Evolutionary conservation across 2,113 vertebrate species (phyloP), one percentile per base, ranked within the genome.

Genomic region (Sprattus sprattus): DNA sequence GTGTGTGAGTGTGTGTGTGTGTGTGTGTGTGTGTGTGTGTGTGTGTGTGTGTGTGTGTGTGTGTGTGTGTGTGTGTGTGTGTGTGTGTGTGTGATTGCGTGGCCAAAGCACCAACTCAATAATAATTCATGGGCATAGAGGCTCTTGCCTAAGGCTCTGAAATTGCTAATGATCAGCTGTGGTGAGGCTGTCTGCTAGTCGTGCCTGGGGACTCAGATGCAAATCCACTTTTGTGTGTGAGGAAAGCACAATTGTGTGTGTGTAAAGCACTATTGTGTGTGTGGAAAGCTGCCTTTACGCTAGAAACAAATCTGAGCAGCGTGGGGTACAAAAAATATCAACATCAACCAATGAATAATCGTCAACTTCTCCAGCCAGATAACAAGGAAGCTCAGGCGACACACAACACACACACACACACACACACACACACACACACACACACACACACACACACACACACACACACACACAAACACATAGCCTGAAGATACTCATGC

Each of bases 131-230:
- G 86, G 85, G 93, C 87, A 89, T 88, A 93, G 93, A 90, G 87
- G 44, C 82, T 86, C 89, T 90, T 89, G 91, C 92, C 92, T 83
- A 83, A 86, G 92, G 93, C 91, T 91, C 83, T 89, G 87, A 89
- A 92, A 93, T 91, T 93, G 90, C 91, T 95, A 94, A 95, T 94
- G 92, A 93, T 92, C 88, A 92, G 89, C 92, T 93, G 92, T 88
- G 32, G 91, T 91, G 93, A 92, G 92, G 89, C 85, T 83, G 88
- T 90, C 88, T 90, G 89, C 86, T 90, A 90, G 89, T 85, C 78
- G 71, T 83, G 89, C 88, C 86, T 84, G 52, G 89, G 89, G 88
- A 90, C 85, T 83, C 86, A 60, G 46, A 78, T 84, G 84, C 81
- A 83, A 88, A 90, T 90, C 86, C 83, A 82, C 89, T 89, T 86